Conservation (phyloP, 2,888 invertebrate species). For the Xylophagus ater region DNA sequence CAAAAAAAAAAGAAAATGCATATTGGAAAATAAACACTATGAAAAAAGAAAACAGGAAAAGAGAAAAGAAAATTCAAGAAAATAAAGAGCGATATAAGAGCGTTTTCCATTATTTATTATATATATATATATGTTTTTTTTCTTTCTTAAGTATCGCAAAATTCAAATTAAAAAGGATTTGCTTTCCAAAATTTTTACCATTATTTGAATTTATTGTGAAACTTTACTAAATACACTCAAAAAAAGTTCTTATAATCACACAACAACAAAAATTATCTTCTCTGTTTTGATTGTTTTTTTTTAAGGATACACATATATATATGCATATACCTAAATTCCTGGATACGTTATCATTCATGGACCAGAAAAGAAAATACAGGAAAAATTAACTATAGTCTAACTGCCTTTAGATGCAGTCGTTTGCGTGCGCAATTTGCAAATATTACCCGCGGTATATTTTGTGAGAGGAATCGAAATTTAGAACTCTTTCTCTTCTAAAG, state of each 20-base stretch:
- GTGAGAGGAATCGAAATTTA: background rate
- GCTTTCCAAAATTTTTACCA: too few relatives aligned
- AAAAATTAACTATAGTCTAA: background rate
- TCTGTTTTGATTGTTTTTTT: background rate
- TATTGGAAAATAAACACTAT: constrained; percentile 9
- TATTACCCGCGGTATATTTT: background rate
- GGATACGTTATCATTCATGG: too few relatives aligned
- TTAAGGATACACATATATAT: background rate
- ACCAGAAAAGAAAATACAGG: too few relatives aligned
- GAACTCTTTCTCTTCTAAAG: background rate
- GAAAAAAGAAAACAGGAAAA: constrained; percentile 9
- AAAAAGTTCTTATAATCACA: background rate
- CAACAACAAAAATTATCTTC: background rate
- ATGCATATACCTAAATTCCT: too few relatives aligned
- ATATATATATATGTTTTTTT: background rate
- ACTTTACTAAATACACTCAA: background rate
- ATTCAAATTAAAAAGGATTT: too few relatives aligned
- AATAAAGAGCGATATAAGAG: constrained; percentile 6
- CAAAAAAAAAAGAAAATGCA: too few relatives aligned
- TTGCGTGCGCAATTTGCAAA: constrained; percentile 10
- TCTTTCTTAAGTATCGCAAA: background rate
- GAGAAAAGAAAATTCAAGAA: constrained; percentile 7
- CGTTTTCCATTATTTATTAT: background rate
- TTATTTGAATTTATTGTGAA: too few relatives aligned
- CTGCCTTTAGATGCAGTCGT: constrained; percentile 7